These are phyloP conservation scores for Paraescarpia echinospica DNA, from an alignment of 1,140 invertebrate species.

Conservation along the genomic window DNA sequence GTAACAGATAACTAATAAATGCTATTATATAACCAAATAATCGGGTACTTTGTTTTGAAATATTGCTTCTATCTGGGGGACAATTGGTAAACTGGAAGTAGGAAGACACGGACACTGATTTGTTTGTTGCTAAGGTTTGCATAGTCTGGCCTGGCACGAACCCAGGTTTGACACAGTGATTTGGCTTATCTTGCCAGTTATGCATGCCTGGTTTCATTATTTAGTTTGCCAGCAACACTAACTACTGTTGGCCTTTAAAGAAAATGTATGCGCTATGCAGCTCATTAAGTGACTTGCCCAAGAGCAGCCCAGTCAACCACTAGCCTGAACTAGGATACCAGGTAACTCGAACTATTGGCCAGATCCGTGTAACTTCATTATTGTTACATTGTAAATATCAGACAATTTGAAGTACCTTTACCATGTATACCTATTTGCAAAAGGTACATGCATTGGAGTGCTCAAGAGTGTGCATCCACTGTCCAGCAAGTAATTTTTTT, in stretches of 20 bases:
- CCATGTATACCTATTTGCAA: neutral
- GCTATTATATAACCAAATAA: neutral
- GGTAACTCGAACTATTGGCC: neutral
- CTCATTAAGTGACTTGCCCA: no score
- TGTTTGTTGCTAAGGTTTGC: neutral
- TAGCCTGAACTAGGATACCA: neutral
- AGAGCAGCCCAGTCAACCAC: neutral
- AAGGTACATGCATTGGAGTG: neutral
- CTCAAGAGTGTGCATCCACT: neutral
- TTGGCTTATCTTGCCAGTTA: neutral
- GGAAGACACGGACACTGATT: neutral
- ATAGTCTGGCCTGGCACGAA: neutral
- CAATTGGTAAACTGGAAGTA: neutral
- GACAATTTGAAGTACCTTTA: neutral
- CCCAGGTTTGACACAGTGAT: neutral
- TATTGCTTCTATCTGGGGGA: neutral
- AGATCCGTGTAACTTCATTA: neutral
- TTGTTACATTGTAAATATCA: neutral
- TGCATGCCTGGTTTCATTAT: neutral
- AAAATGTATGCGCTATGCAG: neutral
- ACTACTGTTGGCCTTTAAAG: neutral
- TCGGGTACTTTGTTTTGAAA: neutral
- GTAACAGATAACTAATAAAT: no score
- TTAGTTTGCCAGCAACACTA: neutral
- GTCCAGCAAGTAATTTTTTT: no score